phyloP scores from a whole-genome alignment of 2,888 invertebrate species.

The Lingula anatina region DNA sequence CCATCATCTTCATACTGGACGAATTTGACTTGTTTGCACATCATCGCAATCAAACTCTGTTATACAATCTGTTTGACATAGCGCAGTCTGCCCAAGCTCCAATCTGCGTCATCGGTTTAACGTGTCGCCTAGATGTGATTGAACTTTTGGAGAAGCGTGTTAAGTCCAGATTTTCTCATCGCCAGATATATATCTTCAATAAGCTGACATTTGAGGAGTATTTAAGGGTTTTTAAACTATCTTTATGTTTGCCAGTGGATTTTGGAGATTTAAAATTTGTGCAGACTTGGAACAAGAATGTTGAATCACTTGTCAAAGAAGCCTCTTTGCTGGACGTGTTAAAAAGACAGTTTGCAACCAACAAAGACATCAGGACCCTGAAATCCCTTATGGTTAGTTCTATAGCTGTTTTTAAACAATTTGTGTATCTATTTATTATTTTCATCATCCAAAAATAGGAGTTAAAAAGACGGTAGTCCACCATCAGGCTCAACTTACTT shows the following conservation, averaged over 20 bases:
- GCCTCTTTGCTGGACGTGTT: conserved; percentile 59
- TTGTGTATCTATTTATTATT: too few relatives aligned
- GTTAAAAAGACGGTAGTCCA: too few relatives aligned
- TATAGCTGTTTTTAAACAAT: too few relatives aligned
- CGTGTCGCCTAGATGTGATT: conserved; percentile 81
- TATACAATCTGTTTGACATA: conserved; percentile 91
- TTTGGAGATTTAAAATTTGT: conserved; percentile 34
- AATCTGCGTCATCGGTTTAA: conserved; percentile 82
- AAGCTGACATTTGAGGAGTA: conserved; percentile 58
- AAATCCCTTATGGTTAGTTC: conserved; percentile 63
- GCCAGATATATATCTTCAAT: conserved; percentile 78
- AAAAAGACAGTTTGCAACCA: conserved; percentile 64
- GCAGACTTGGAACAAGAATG: conserved; percentile 66
- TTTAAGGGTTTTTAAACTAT: conserved; percentile 56
- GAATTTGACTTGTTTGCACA: conserved; percentile 88
- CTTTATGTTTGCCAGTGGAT: conserved; percentile 58
- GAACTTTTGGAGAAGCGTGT: conserved; percentile 91
- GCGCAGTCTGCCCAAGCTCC: conserved; percentile 82
- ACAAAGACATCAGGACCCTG: conserved; percentile 63
- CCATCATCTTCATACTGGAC: conserved; percentile 62
- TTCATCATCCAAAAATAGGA: too few relatives aligned
- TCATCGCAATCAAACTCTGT: conserved; percentile 80
- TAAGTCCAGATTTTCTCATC: conserved; percentile 88
- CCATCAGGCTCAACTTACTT: too few relatives aligned
- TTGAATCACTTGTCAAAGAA: conserved; percentile 58